phyloP scores from a whole-genome alignment of 1,140 invertebrate genomes.

The Bombus cullumanus region DNA sequence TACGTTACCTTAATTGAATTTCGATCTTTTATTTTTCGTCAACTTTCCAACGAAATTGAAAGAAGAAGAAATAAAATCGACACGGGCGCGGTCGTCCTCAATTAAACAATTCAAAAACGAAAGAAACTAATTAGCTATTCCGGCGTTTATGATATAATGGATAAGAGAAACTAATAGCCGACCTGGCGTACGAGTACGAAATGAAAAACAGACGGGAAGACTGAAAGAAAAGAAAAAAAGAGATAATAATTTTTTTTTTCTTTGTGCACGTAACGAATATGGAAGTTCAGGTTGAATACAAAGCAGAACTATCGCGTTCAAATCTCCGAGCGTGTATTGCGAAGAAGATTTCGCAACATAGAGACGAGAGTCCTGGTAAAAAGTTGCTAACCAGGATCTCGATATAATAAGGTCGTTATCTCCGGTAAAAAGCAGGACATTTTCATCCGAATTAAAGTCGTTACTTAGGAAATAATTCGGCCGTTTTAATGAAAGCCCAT shows the following conservation, averaged over 20 bases:
- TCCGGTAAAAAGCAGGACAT: neutral
- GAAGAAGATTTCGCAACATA: neutral
- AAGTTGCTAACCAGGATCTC: neutral
- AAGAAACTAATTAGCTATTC: neutral
- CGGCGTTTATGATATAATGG: too few species aligned
- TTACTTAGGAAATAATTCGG: constrained; percentile 8
- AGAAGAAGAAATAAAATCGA: too few species aligned
- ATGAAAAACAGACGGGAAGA: neutral
- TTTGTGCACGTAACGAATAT: constrained; percentile 4
- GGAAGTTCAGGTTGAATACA: neutral
- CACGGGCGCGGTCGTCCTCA: neutral
- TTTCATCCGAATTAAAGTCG: constrained; percentile 1
- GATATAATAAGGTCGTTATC: constrained; percentile 41
- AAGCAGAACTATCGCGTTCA: constrained; percentile 9
- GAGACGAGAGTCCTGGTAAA: neutral
- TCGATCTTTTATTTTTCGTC: neutral
- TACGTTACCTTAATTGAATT: neutral
- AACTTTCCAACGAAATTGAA: neutral
- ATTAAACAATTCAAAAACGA: neutral
- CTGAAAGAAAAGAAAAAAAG: neutral
- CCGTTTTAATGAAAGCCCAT: neutral
- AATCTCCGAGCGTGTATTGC: constrained; percentile 2
- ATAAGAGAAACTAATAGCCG: neutral
- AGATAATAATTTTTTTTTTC: neutral
- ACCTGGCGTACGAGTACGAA: neutral